Evolutionary conservation across 2,888 invertebrate genomes (phyloP).

Genomic region (Caenorhabditis sp.): DNA sequence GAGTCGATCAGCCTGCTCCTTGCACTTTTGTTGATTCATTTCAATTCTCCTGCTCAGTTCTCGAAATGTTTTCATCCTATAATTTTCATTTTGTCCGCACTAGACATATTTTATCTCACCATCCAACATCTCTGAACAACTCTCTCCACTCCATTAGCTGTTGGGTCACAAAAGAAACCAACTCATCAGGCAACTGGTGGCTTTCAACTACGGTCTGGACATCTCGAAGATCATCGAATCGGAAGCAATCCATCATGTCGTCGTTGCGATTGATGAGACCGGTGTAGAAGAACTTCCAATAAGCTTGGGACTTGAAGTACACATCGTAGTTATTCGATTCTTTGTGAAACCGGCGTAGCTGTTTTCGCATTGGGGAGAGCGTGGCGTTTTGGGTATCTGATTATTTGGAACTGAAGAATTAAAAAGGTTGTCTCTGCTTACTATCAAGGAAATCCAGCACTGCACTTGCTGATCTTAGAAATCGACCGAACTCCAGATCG

Average conservation of each 20-base stretch:
- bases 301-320: conserved; percentile 48
- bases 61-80: conserved; percentile 37
- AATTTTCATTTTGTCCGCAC: not conserved
- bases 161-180: conserved; percentile 49
- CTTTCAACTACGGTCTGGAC: conserved; percentile 17
- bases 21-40: not conserved
- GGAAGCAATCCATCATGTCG: conserved; percentile 52
- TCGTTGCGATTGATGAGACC: conserved; percentile 26
- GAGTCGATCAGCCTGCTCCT: conserved; percentile 17
- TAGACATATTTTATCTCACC: conserved; percentile 16
- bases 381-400: not conserved
- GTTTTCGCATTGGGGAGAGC: conserved; percentile 19
- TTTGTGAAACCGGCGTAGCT: conserved; percentile 27
- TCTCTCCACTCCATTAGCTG: conserved; percentile 54
- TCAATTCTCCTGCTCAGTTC: conserved; percentile 18
- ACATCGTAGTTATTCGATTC: conserved; percentile 33
- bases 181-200: conserved; percentile 15
- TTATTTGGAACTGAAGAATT: not conserved
- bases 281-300: conserved; percentile 53
- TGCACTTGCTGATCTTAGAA: conserved; percentile 30
- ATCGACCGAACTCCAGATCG: conserved; percentile 34
- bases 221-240: conserved; percentile 53
- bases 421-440: not conserved
- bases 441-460: conserved; percentile 29
- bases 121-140: conserved; percentile 40